These are phyloP conservation scores for Delichon dasypus DNA, from an alignment of 2,797 vertebrate genomes.

Conservation along the genomic window DNA sequence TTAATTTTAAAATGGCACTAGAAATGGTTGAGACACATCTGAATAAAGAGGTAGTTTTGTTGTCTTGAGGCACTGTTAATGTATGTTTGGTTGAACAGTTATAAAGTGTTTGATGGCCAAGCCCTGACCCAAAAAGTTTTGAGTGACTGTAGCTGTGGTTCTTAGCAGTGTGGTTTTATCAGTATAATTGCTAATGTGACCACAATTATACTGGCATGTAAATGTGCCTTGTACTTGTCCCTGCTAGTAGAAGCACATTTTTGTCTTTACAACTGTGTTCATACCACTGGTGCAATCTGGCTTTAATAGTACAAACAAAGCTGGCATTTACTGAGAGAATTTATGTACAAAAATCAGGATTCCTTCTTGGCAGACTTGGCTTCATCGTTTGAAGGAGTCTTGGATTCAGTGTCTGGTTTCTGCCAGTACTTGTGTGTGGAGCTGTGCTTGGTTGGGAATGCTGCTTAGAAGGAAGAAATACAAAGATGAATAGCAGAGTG, in stretches of 20 bases:
- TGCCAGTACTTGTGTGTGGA: not conserved
- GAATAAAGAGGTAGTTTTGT: not conserved
- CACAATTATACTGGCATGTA: not conserved
- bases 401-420: not conserved
- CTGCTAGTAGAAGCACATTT: slow-evolving; percentile 1
- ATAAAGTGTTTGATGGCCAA: not conserved
- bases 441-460: not conserved
- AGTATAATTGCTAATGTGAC: not conserved
- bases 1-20: not conserved
- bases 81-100: not conserved
- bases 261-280: not conserved
- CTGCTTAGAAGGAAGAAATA: not conserved
- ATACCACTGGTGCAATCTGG: not conserved
- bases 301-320: not conserved
- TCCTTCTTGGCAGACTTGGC: not conserved
- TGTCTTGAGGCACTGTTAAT: not conserved
- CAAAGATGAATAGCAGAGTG: not conserved
- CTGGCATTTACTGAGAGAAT: not conserved
- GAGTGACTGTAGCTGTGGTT: slow-evolving; percentile 3
- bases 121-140: not conserved
- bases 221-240: slow-evolving; percentile 33
- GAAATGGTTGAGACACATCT: not conserved
- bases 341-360: not conserved
- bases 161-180: not conserved
- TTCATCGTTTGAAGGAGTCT: not conserved